Evolutionary conservation across 2,888 invertebrate genomes (phyloP).

Genomic region (Timema cristinae): DNA sequence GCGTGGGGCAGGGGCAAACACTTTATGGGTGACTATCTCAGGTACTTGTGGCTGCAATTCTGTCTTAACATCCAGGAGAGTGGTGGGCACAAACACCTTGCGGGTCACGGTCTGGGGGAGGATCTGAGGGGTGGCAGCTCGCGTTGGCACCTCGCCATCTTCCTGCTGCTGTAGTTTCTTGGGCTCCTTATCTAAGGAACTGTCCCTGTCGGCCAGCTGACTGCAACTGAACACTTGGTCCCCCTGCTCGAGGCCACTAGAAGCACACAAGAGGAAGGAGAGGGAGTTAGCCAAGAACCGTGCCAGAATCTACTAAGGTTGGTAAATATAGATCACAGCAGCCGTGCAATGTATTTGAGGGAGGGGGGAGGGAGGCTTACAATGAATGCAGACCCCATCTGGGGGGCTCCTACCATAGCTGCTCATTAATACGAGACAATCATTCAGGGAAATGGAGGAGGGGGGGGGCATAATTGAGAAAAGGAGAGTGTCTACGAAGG

Average conservation of each 20-base stretch:
- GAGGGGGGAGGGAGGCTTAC: not conserved
- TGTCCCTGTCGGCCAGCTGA: constrained; percentile 44
- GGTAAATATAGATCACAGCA: not conserved
- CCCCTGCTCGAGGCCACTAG: constrained; percentile 74
- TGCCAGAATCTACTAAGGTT: not conserved
- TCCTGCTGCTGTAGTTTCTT: too few species aligned
- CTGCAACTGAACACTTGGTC: constrained; percentile 72
- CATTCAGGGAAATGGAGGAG: too few species aligned
- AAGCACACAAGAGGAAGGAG: constrained; percentile 38
- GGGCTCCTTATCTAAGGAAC: too few species aligned
- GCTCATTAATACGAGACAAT: too few species aligned
- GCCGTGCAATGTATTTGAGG: not conserved
- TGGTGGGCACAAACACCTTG: constrained; percentile 40
- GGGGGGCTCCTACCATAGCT: not conserved
- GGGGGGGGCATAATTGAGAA: too few species aligned
- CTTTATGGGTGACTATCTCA: not conserved
- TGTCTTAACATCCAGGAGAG: constrained; percentile 32
- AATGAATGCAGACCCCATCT: constrained; percentile 13
- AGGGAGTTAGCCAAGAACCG: not conserved
- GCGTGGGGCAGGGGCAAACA: constrained; percentile 32
- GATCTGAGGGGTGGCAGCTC: constrained; percentile 31
- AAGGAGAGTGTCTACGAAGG: too few species aligned
- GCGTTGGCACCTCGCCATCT: constrained; percentile 17
- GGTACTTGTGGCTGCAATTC: constrained; percentile 21
- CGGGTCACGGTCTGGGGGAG: constrained; percentile 21